phyloP scores from a whole-genome alignment of 2,113 vertebrate genomes.

The Phyllostomus discolor region DNA sequence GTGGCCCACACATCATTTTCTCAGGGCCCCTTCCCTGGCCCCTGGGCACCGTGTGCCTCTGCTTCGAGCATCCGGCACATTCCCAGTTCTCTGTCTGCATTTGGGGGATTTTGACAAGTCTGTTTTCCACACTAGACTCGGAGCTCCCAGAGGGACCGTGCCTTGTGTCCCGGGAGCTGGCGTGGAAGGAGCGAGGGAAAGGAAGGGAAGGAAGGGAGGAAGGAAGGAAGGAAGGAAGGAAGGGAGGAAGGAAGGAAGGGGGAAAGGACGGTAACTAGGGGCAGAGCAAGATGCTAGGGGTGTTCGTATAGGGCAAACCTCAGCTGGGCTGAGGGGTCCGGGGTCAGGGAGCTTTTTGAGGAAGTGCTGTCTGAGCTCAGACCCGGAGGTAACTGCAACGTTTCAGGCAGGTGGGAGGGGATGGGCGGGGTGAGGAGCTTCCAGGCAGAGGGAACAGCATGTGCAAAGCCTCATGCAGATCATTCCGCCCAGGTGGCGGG shows the following conservation, averaged over 20 bases:
- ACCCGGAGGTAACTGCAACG: not conserved
- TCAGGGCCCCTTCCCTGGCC: not conserved
- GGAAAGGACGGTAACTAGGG: not conserved
- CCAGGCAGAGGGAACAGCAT: not conserved
- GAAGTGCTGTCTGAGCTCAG: not conserved
- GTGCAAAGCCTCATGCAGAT: not conserved
- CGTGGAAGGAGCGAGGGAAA: not conserved
- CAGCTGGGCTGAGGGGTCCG: not conserved
- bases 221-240: too few relatives aligned
- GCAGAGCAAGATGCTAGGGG: fast-evolving
- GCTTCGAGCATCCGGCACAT: not conserved
- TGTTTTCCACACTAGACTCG: not conserved
- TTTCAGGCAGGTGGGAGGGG: not conserved
- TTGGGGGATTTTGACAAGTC: not conserved
- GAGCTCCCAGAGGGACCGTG: not conserved
- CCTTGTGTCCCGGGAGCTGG: not conserved
- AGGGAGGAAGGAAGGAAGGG: too few relatives aligned
- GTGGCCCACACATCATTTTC: not conserved
- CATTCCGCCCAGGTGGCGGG: not conserved
- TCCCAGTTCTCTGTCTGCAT: too few relatives aligned
- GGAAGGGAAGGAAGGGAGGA: too few relatives aligned
- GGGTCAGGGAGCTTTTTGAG: not conserved
- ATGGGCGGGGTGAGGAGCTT: not conserved
- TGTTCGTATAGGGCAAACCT: not conserved
- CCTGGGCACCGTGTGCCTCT: not conserved